Percentiles rank a stretch among this genome's conserved stretches.
Conservation (phyloP, 1,140 invertebrate species). For the Drosophila auraria region DNA sequence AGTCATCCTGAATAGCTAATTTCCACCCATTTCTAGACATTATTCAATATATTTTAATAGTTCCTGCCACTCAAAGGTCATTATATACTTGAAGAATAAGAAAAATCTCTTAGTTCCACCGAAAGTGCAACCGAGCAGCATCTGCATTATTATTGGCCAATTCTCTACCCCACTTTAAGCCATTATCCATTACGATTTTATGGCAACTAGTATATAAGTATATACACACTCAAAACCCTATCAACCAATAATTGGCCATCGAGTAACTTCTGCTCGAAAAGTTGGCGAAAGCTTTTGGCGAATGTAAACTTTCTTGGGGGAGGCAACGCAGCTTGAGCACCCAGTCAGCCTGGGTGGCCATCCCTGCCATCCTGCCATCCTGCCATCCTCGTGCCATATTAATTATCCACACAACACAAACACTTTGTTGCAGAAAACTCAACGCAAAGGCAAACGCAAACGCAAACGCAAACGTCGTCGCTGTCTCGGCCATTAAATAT, state of each 20-base stretch:
- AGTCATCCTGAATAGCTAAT: background rate
- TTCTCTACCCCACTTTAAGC: background rate
- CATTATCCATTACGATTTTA: conserved; percentile 33
- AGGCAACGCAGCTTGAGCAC: background rate
- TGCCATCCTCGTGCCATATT: conserved; percentile 49
- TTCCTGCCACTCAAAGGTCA: background rate
- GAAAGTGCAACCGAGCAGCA: background rate
- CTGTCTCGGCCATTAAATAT: conserved; percentile 72
- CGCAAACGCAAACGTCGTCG: conserved; percentile 1
- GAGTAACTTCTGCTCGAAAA: conserved; percentile 30
- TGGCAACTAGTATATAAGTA: background rate
- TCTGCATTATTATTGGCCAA: conserved; percentile 8
- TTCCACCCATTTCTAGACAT: background rate
- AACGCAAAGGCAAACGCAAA: conserved; percentile 15
- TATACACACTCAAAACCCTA: conserved; percentile 26
- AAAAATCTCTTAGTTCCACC: background rate
- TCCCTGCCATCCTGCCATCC: background rate
- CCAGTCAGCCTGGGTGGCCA: background rate
- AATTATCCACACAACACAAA: conserved; percentile 77
- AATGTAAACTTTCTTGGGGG: conserved; percentile 29
- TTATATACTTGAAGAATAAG: background rate
- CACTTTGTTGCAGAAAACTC: conserved; percentile 69
- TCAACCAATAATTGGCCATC: conserved; percentile 49
- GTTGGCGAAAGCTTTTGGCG: conserved; percentile 39
- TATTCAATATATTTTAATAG: background rate